phyloP scores from a whole-genome alignment of 2,113 vertebrate species.

The Myocastor coypus region DNA sequence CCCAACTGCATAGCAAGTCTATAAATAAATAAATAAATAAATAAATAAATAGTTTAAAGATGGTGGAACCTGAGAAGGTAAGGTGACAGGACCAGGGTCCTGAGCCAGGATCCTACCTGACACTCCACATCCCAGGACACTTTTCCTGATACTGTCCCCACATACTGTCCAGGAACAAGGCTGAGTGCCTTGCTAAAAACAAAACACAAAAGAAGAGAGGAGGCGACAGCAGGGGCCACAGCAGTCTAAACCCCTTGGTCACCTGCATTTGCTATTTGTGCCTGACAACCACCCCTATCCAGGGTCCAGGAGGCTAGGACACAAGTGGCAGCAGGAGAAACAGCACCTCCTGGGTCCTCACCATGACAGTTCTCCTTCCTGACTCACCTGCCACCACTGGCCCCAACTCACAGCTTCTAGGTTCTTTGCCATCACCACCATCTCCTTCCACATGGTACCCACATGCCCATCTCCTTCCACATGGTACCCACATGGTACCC shows the following conservation, averaged over 20 bases:
- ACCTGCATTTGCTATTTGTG: not conserved
- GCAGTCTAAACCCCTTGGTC: not conserved
- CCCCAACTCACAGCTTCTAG: not conserved
- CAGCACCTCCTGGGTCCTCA: not conserved
- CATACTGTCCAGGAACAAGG: not conserved
- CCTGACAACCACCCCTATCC: not conserved
- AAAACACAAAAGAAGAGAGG: not conserved
- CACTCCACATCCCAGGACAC: not conserved
- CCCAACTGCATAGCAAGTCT: too few relatives aligned
- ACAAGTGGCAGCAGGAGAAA: not conserved
- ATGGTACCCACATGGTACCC: not conserved
- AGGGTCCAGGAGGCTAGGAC: not conserved
- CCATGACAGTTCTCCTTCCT: fast-evolving
- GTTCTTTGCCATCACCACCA: not conserved
- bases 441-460: not conserved
- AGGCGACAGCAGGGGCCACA: not conserved
- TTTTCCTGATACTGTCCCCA: not conserved
- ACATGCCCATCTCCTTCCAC: not conserved
- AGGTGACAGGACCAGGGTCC: not conserved
- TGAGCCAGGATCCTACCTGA: not conserved
- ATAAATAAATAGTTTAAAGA: too few relatives aligned
- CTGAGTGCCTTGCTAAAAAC: not conserved
- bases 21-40: too few relatives aligned
- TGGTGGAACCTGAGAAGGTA: not conserved
- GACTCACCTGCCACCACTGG: not conserved